Percentiles rank a stretch among this genome's conserved stretches.
Evolutionary conservation across 2,888 invertebrate species (phyloP).

Genomic region (Yponomeuta malinellus): DNA sequence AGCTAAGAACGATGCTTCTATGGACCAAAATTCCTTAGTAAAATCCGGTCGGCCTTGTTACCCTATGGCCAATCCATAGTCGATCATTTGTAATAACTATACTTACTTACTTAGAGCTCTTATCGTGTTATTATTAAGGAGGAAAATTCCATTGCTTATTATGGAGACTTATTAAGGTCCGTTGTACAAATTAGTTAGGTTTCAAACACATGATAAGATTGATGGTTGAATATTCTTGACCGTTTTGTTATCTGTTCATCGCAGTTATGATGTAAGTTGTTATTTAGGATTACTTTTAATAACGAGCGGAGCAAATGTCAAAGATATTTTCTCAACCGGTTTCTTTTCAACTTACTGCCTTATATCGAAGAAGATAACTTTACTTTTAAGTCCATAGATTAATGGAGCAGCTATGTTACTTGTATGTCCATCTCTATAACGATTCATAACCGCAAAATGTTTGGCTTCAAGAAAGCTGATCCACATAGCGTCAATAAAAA

Average conservation of each 20-base stretch:
- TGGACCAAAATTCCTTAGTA: slow-evolving; percentile 40
- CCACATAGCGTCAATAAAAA: slow-evolving; percentile 9
- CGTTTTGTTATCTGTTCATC: not conserved
- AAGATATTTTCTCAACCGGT: not conserved
- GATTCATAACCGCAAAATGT: slow-evolving; percentile 1
- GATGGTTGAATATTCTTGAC: not conserved
- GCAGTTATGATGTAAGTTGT: not conserved
- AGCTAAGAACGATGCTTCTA: slow-evolving; percentile 30
- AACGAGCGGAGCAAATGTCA: not conserved
- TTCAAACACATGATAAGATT: slow-evolving; percentile 44
- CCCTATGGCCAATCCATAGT: slow-evolving; percentile 27
- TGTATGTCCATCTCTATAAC: not conserved
- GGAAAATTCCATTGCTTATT: not conserved
- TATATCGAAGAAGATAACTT: not conserved
- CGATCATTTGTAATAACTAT: slow-evolving; percentile 37
- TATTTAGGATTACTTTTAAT: not conserved
- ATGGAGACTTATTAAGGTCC: not conserved
- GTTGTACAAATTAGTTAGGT: slow-evolving; percentile 21
- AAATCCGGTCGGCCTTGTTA: slow-evolving; percentile 45
- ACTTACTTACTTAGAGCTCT: not conserved
- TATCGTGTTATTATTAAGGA: not conserved
- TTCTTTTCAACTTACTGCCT: not conserved
- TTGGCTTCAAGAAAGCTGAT: slow-evolving; percentile 9
- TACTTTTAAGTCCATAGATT: not conserved
- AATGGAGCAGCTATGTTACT: not conserved